Evolutionary conservation across 64 coral and sea anemone genomes (phyloP), one percentile per base, ranked within the genome.

Genomic region (Acropora yongei): DNA sequence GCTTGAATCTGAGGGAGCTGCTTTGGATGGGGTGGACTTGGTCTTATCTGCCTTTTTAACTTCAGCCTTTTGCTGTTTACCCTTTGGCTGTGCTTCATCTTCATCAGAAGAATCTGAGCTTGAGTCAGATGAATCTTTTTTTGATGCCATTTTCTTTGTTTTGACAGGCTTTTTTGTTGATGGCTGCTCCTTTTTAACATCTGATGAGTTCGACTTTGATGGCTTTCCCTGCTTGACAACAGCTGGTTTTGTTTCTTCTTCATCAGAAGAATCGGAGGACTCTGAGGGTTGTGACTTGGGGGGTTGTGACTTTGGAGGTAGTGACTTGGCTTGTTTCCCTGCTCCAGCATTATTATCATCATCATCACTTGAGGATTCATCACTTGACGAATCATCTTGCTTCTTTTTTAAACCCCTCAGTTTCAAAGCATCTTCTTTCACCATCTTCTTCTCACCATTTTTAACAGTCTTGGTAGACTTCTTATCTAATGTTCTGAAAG

Each of bases 281-380:
- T 79, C 77, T 40, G 77, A 79, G 57, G 77, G 8, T 18, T 50
- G 77, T 53, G 77, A 1, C 47, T 79, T 81, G 13, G 57, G 30
- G 30, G 30, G n/a, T n/a, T n/a, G n/a, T n/a, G 76, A 78, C 5
- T 79, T 49, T 40, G 77, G 55, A 79, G 77, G 8, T 18, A n/a
- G 77, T 53, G 77, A 1, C 47, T 79, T 81, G 13, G 57, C 20
- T 49, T 71, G 43, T 6, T 61, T 71, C 8, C 1, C 49, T 44
- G 57, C 86, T 77, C 47, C 68, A 12, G 51, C 11, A 8, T 8
- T 68, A 3, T 68, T 13, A 17, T 67, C 45, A 10, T 87, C 84
- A 53, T 80, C 63, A 74, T 93, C 84, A 74, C 66, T 88, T 88
- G 84, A 85, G 68, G 83, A 87, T 13, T 88, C 86, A 63, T 78